Conservation (phyloP, 2,113 vertebrate species). For the Smithornis capensis region DNA sequence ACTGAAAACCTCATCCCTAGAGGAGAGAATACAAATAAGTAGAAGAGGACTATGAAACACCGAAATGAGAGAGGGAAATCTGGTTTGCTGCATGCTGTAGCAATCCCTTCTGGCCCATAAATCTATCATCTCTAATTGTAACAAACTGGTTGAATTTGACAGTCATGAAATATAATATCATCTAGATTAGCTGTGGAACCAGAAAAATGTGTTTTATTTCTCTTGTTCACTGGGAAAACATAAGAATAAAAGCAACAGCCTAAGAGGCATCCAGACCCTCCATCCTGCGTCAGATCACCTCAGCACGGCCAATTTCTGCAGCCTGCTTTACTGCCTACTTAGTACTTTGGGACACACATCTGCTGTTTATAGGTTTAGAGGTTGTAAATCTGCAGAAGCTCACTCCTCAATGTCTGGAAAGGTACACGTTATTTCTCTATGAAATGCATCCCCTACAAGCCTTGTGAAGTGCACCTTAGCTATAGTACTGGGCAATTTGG, state of each 20-base stretch:
- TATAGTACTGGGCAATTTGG: background rate
- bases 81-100: background rate
- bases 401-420: background rate
- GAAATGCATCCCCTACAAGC: background rate
- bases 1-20: background rate
- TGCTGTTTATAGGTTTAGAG: background rate
- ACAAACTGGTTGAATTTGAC: background rate
- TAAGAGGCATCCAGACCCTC: background rate
- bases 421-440: background rate
- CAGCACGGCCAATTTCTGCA: background rate
- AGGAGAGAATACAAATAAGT: background rate
- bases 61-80: background rate
- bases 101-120: background rate
- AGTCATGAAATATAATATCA: background rate
- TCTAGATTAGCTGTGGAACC: background rate
- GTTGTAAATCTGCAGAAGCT: background rate
- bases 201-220: background rate
- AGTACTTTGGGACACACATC: background rate
- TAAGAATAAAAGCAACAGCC: background rate
- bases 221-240: background rate
- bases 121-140: constrained; percentile 17
- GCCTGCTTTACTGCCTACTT: background rate
- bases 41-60: background rate
- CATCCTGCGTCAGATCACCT: background rate
- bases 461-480: background rate